Conservation (phyloP, 2,888 invertebrate genomes). For the Anthrax anthrax region DNA sequence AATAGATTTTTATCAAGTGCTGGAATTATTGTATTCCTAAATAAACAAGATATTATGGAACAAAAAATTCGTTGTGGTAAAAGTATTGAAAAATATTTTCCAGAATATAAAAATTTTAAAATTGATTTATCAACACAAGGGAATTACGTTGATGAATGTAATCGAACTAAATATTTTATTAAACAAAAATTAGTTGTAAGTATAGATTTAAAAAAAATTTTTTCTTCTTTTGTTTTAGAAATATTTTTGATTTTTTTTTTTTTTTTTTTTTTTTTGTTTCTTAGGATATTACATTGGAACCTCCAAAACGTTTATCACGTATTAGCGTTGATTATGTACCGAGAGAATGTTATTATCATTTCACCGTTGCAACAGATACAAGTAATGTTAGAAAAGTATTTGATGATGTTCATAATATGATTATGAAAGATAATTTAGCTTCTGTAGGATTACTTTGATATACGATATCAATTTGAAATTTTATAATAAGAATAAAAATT, state of each 20-base stretch:
- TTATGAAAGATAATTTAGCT: constrained; percentile 37
- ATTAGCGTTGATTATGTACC: constrained; percentile 31
- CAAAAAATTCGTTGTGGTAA: constrained; percentile 54
- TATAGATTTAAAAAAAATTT: constrained; percentile 7
- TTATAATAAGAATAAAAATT: no score
- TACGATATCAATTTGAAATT: no score
- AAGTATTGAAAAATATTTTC: constrained; percentile 49
- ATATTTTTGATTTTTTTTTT: not conserved
- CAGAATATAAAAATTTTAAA: constrained; percentile 44
- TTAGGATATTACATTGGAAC: constrained; percentile 43
- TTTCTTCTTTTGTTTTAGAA: not conserved
- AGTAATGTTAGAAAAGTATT: constrained; percentile 58
- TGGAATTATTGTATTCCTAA: constrained; percentile 66
- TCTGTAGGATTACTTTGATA: constrained; percentile 30
- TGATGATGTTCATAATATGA: constrained; percentile 56
- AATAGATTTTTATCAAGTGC: constrained; percentile 54
- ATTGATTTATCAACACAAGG: constrained; percentile 29
- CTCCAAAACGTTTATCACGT: constrained; percentile 31
- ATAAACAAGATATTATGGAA: constrained; percentile 65
- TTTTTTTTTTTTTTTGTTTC: constrained; percentile 8
- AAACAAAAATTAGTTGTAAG: constrained; percentile 49
- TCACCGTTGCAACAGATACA: constrained; percentile 61
- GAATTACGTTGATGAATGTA: constrained; percentile 45
- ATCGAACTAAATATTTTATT: constrained; percentile 51
- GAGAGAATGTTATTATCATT: constrained; percentile 55